Percentiles rank a stretch among this genome's conserved stretches.
Conservation (phyloP, 2,113 vertebrate species). For the Vulpes vulpes region DNA sequence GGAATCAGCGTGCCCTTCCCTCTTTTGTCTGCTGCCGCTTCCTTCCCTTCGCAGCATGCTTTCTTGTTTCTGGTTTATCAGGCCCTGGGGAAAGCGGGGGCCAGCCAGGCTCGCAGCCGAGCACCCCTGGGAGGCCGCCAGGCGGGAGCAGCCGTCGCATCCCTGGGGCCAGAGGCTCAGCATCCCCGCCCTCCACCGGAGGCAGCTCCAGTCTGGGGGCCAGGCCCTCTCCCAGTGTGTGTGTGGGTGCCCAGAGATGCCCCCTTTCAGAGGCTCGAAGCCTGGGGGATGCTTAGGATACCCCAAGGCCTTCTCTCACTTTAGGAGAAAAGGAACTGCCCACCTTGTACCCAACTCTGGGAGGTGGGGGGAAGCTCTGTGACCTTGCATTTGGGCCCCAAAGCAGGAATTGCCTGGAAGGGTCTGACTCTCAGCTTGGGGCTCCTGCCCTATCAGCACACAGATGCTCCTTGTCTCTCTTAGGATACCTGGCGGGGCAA, state of each 20-base stretch:
- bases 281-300: not conserved
- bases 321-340: not conserved
- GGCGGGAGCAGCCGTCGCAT: slow-evolving; percentile 41
- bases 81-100: slow-evolving; percentile 81
- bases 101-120: slow-evolving; percentile 77
- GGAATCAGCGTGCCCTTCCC: slow-evolving; percentile 82
- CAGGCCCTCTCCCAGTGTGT: not conserved
- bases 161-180: not conserved
- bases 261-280: not conserved
- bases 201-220: not conserved
- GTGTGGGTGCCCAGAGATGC: not conserved
- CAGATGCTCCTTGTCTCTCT: not conserved
- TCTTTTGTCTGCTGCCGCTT: slow-evolving; percentile 82
- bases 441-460: not conserved
- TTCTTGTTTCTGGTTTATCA: slow-evolving; percentile 82
- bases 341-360: not conserved
- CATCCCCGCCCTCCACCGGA: slow-evolving; percentile 31
- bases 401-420: not conserved
- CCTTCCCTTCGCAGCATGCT: slow-evolving; percentile 76
- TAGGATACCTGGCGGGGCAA: not conserved
- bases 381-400: not conserved
- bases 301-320: not conserved
- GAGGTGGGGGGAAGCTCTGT: not conserved
- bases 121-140: slow-evolving; percentile 82
- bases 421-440: not conserved